Conservation (phyloP, 2,113 vertebrate genomes). For the Phainopepla nitens region DNA sequence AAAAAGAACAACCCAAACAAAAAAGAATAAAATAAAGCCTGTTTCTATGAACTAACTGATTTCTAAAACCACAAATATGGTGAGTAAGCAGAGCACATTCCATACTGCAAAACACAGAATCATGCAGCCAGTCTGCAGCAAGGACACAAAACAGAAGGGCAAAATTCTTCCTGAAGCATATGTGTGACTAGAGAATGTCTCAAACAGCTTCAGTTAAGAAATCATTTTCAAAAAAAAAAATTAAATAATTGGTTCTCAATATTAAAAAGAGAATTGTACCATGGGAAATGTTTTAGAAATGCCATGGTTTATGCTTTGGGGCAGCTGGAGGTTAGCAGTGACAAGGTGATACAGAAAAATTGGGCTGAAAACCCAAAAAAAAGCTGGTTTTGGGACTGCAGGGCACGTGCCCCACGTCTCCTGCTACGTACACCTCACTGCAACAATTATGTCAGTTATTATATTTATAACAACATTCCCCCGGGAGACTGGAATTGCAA, state of each 20-base stretch:
- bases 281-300: neutral
- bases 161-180: neutral
- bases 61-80: neutral
- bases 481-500: conserved; percentile 40
- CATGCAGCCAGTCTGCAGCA: neutral
- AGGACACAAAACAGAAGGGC: neutral
- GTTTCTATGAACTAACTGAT: neutral
- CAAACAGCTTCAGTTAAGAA: neutral
- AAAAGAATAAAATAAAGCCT: neutral
- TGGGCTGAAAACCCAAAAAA: neutral
- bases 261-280: neutral
- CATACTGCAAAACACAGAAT: neutral
- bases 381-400: neutral
- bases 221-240: neutral
- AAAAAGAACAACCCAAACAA: neutral
- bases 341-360: fast-evolving
- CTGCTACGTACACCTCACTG: neutral
- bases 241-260: neutral
- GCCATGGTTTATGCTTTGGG: neutral
- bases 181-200: neutral
- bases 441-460: neutral
- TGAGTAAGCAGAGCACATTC: neutral
- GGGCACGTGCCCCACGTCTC: neutral
- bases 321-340: neutral
- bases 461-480: conserved; percentile 9